Evolutionary conservation across 1,140 invertebrate species (phyloP).

Genomic region (Drosophila rufa): DNA sequence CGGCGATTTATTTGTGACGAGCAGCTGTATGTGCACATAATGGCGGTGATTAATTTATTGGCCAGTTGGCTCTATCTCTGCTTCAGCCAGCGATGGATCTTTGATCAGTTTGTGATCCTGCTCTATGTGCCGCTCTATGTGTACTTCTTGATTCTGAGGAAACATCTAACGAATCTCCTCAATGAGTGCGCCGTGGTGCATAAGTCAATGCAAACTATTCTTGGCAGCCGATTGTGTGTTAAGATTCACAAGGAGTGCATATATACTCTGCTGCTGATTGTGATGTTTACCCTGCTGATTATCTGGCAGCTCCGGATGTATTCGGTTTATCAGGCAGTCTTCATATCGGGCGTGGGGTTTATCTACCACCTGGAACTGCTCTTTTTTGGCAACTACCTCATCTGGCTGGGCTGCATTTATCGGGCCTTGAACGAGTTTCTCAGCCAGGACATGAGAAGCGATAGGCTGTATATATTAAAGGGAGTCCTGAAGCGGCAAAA

Average conservation of each 20-base stretch:
- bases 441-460: constrained; percentile 37
- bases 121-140: constrained; percentile 56
- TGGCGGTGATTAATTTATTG: constrained; percentile 31
- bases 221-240: constrained; percentile 53
- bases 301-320: constrained; percentile 51
- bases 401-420: constrained; percentile 61
- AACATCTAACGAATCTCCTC: constrained; percentile 40
- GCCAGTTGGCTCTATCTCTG: constrained; percentile 40
- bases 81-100: constrained; percentile 51
- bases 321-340: constrained; percentile 50
- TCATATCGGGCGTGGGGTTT: constrained; percentile 50
- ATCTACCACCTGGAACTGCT: constrained; percentile 56
- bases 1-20: constrained; percentile 44
- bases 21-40: constrained; percentile 59
- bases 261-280: constrained; percentile 35
- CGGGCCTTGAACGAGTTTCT: constrained; percentile 54
- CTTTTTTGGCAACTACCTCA: constrained; percentile 60
- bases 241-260: constrained; percentile 35
- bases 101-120: constrained; percentile 48
- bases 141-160: constrained; percentile 49
- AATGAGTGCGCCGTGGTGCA: constrained; percentile 45
- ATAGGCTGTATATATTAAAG: constrained; percentile 19
- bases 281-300: constrained; percentile 30
- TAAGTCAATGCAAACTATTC: constrained; percentile 16
- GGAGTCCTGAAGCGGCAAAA: constrained; percentile 32